phyloP scores from a whole-genome alignment of 2,113 vertebrate genomes.

The Datnioides undecimradiatus region DNA sequence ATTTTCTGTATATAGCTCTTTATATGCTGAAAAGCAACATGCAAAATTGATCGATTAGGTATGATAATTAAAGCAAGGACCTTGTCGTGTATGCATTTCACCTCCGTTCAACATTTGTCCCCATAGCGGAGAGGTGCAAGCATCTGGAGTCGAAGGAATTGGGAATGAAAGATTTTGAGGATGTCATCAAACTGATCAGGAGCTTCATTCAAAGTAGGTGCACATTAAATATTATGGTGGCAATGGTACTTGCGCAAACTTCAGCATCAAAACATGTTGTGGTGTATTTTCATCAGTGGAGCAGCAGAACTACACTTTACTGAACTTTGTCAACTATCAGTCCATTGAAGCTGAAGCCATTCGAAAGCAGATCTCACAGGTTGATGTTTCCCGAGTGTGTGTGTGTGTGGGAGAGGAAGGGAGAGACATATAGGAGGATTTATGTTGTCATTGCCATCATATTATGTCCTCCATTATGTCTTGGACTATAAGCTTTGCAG shows the following conservation, averaged over 20 bases:
- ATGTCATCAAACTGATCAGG: background rate
- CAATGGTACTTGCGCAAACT: background rate
- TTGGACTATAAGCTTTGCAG: conserved; percentile 54
- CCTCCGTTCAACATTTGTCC: conserved; percentile 1
- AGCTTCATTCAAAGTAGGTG: conserved; percentile 39
- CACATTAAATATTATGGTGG: background rate
- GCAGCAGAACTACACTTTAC: conserved; percentile 38
- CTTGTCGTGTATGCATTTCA: background rate
- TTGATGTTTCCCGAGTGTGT: conserved; percentile 6
- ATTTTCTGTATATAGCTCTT: background rate
- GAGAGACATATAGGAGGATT: background rate
- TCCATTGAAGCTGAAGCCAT: conserved; percentile 10
- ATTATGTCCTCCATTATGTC: background rate
- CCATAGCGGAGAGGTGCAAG: background rate
- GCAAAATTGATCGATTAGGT: background rate
- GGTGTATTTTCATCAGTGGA: conserved; percentile 24
- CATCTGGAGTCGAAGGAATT: background rate
- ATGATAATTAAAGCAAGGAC: background rate
- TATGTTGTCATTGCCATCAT: background rate
- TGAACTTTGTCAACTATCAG: conserved; percentile 48
- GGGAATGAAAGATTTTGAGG: background rate
- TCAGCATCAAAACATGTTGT: background rate
- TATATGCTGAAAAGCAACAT: background rate
- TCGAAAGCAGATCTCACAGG: conserved; percentile 25
- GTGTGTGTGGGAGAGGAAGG: background rate